A percentile compares a stretch with the other conserved stretches of the same genome.
Conservation (phyloP, 2,113 vertebrate genomes). For the Amphilophus citrinellus region DNA sequence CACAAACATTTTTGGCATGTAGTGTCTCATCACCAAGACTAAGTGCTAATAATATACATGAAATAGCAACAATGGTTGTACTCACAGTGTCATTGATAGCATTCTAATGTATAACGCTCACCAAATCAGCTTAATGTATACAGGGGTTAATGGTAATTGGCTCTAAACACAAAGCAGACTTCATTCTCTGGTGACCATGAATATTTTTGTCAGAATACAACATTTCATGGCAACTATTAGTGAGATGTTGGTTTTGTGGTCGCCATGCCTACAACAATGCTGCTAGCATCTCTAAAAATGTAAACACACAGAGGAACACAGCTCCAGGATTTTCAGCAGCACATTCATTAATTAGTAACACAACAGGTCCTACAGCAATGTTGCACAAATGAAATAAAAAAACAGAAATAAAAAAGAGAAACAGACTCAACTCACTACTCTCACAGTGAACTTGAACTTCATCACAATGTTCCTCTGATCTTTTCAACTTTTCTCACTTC, state of each 20-base stretch:
- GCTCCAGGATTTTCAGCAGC: background rate
- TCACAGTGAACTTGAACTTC: constrained; percentile 1
- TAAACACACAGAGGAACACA: background rate
- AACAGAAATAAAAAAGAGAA: background rate
- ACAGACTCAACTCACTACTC: background rate
- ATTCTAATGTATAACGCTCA: background rate
- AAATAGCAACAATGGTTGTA: background rate
- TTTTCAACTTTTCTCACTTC: constrained; percentile 10
- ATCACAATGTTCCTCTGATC: constrained; percentile 28
- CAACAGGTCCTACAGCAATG: background rate
- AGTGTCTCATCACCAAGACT: background rate
- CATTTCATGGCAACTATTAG: background rate
- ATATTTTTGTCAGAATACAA: background rate
- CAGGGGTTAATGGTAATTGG: background rate
- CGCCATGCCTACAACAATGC: background rate
- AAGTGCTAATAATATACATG: background rate
- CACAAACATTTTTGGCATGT: background rate
- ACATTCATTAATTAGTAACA: background rate
- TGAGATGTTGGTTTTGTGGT: background rate
- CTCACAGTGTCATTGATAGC: no score
- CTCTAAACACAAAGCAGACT: background rate
- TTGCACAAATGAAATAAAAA: background rate
- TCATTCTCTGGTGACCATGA: background rate
- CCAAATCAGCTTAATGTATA: background rate
- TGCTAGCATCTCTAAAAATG: background rate